Evolutionary conservation across 2,888 invertebrate genomes (phyloP).

Genomic region (Euproctis similis): DNA sequence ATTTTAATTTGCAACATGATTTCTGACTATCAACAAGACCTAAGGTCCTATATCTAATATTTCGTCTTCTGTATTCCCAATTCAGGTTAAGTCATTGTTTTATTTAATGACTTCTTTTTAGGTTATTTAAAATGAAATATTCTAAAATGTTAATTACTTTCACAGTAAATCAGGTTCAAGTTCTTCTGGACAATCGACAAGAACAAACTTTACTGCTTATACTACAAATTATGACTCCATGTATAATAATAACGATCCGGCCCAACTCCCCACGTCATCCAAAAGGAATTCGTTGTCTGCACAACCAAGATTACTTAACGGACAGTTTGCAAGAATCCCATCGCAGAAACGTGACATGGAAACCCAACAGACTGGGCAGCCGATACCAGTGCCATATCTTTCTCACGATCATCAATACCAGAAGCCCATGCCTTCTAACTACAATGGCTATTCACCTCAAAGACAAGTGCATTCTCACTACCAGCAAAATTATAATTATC

Average conservation of each 20-base stretch:
- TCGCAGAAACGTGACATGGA: slow-evolving; percentile 50
- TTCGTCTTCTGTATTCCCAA: too few species aligned
- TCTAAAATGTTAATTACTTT: too few species aligned
- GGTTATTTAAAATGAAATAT: too few species aligned
- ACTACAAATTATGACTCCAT: slow-evolving; percentile 65
- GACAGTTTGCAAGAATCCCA: slow-evolving; percentile 55
- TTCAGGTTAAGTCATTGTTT: too few species aligned
- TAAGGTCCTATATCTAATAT: too few species aligned
- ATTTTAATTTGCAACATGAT: too few species aligned
- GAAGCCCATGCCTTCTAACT: slow-evolving; percentile 46
- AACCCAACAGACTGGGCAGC: slow-evolving; percentile 33
- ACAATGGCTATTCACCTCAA: slow-evolving; percentile 60
- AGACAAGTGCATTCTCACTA: slow-evolving; percentile 52
- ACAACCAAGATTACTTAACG: slow-evolving; percentile 52
- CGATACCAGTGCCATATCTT: slow-evolving; percentile 50
- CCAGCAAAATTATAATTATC: slow-evolving; percentile 58
- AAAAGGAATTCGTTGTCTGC: slow-evolving; percentile 56
- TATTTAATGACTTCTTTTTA: too few species aligned
- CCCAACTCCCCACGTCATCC: slow-evolving; percentile 47
- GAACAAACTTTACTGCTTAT: slow-evolving; percentile 65
- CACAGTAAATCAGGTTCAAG: slow-evolving; percentile 71
- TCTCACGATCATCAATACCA: slow-evolving; percentile 70
- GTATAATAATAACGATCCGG: slow-evolving; percentile 60
- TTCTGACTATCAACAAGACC: too few species aligned
- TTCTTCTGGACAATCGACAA: slow-evolving; percentile 66